phyloP scores from a whole-genome alignment of 2,888 invertebrate species.

The Euclidia mi region DNA sequence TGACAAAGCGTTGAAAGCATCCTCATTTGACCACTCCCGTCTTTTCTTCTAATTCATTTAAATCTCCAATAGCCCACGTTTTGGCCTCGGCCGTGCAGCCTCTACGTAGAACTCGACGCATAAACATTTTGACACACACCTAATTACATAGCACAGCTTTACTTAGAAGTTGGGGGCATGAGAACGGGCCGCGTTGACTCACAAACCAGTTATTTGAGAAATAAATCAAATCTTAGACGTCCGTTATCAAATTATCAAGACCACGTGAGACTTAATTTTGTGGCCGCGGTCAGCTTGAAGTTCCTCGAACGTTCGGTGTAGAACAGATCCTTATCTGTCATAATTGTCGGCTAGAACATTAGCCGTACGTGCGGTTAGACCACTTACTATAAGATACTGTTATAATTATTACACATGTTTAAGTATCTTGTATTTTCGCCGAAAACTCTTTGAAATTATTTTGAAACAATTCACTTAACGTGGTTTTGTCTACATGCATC shows the following conservation, averaged over 20 bases:
- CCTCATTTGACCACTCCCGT: not conserved
- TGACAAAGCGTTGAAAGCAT: not conserved
- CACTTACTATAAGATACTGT: constrained; percentile 62
- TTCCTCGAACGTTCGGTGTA: constrained; percentile 79
- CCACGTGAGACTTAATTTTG: constrained; percentile 87
- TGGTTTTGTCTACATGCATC: not conserved
- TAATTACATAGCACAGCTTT: constrained; percentile 59
- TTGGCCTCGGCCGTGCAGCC: constrained; percentile 24
- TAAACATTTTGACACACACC: constrained; percentile 53
- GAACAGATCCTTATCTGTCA: constrained; percentile 78
- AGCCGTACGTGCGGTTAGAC: constrained; percentile 67
- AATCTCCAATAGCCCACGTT: constrained; percentile 19
- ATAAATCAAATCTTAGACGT: constrained; percentile 83
- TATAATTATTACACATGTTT: constrained; percentile 57
- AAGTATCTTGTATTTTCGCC: constrained; percentile 29
- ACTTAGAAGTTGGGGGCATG: constrained; percentile 77
- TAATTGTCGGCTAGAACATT: constrained; percentile 86
- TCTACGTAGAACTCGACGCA: constrained; percentile 47
- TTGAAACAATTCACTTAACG: constrained; percentile 28
- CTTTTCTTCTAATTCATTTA: constrained; percentile 9
- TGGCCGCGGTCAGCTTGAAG: constrained; percentile 84
- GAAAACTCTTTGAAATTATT: constrained; percentile 24
- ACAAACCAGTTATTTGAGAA: constrained; percentile 74
- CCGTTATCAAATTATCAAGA: constrained; percentile 89
- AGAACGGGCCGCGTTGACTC: constrained; percentile 75